Evolutionary conservation across 2,113 vertebrate species (phyloP).

Genomic region (mouse (Mus musculus)): DNA sequence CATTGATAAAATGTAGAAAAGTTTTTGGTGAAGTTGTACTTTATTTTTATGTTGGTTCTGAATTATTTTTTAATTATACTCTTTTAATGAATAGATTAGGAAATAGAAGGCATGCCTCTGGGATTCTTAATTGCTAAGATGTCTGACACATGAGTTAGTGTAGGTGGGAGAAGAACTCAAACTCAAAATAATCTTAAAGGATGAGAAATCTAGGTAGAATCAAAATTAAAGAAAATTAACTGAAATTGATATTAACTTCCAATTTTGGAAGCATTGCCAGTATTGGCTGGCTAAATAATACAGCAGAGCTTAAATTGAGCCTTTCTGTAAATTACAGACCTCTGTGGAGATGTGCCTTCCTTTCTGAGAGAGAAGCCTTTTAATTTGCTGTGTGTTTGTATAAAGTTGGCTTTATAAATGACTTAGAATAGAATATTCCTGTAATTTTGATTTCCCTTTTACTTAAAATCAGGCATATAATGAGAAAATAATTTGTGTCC

Average conservation of each 20-base stretch:
- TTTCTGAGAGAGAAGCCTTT: slow-evolving; percentile 40
- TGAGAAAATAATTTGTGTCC: slow-evolving; percentile 35
- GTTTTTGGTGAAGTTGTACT: not conserved
- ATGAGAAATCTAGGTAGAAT: not conserved
- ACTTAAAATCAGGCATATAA: slow-evolving; percentile 50
- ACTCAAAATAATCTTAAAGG: slow-evolving; percentile 15
- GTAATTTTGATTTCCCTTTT: slow-evolving; percentile 50
- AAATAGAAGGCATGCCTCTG: not conserved
- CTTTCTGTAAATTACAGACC: not conserved
- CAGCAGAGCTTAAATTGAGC: slow-evolving; percentile 41
- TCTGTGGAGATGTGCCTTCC: not conserved
- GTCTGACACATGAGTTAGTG: not conserved
- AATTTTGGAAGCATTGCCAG: not conserved
- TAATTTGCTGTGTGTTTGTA: slow-evolving; percentile 3
- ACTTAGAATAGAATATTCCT: slow-evolving; percentile 4
- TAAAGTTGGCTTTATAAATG: slow-evolving; percentile 26
- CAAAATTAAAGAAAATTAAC: slow-evolving; percentile 17
- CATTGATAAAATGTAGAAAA: not conserved
- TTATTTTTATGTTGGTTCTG: slow-evolving; percentile 8
- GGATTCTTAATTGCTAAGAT: slow-evolving; percentile 11
- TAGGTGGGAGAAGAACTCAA: slow-evolving; percentile 29
- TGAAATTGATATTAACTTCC: not conserved
- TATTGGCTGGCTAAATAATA: not conserved
- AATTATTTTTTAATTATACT: not conserved
- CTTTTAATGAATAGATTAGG: slow-evolving; percentile 32